phyloP scores from a whole-genome alignment of 2,113 vertebrate species.

The Calonectris borealis region DNA sequence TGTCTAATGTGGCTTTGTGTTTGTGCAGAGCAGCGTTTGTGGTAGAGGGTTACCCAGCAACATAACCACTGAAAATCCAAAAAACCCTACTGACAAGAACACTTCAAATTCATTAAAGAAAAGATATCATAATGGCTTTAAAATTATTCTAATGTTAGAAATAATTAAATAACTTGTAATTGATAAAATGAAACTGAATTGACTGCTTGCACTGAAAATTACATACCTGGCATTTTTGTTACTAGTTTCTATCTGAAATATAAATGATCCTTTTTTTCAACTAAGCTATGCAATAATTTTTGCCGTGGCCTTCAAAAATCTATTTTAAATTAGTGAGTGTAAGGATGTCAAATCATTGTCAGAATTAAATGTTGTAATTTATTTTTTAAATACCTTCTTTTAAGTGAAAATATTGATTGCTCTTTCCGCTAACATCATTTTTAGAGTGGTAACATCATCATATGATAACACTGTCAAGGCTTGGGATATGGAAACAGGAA shows the following conservation, averaged over 20 bases:
- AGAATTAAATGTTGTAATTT: background rate
- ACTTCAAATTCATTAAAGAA: background rate
- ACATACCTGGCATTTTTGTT: background rate
- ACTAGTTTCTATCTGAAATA: background rate
- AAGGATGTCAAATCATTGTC: background rate
- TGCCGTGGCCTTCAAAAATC: background rate
- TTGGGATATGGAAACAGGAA: conserved; percentile 80
- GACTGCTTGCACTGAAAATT: background rate
- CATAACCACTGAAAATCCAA: background rate
- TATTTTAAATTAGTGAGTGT: background rate
- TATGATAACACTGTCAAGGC: conserved; percentile 76
- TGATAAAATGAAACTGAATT: background rate
- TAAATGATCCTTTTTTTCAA: background rate
- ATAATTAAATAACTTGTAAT: background rate
- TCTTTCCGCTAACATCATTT: background rate
- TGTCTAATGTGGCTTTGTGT: conserved; percentile 9
- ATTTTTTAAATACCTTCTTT: background rate
- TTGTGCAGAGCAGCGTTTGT: background rate
- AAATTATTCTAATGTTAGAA: background rate
- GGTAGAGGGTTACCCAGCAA: conserved; percentile 38
- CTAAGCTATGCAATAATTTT: background rate
- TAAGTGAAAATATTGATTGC: background rate
- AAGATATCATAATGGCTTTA: background rate
- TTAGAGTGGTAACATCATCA: conserved; percentile 76
- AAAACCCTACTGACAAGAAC: background rate